Evolutionary conservation across 2,888 invertebrate species (phyloP).

Genomic region (Hypercompe scribonia): DNA sequence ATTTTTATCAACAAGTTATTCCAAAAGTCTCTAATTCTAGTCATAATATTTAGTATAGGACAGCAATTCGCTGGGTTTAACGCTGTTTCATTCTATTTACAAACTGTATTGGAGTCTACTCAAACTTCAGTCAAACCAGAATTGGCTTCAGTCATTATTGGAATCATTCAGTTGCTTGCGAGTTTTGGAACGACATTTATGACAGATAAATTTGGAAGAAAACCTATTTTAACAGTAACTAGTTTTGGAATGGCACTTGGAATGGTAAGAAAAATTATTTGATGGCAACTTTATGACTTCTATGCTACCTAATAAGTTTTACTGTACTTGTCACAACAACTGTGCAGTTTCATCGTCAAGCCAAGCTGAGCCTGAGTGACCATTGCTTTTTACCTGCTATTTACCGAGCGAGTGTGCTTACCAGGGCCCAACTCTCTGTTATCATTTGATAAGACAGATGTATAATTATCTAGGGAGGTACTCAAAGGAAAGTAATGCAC

Average conservation of each 20-base stretch:
- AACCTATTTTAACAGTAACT: slow-evolving; percentile 55
- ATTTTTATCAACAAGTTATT: slow-evolving; percentile 40
- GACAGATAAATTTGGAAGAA: slow-evolving; percentile 64
- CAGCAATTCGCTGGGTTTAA: slow-evolving; percentile 65
- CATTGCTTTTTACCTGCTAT: too few species aligned
- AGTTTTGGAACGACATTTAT: slow-evolving; percentile 61
- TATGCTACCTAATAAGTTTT: too few species aligned
- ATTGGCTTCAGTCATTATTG: slow-evolving; percentile 66
- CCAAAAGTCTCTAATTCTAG: slow-evolving; percentile 33
- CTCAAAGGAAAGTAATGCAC: too few species aligned
- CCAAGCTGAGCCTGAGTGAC: too few species aligned
- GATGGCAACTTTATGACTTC: neutral
- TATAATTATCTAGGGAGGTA: too few species aligned
- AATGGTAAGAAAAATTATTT: slow-evolving; percentile 53
- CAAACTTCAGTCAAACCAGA: slow-evolving; percentile 66
- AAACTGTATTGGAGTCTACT: slow-evolving; percentile 68
- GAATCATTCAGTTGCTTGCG: slow-evolving; percentile 64
- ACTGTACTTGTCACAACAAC: too few species aligned
- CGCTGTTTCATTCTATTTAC: slow-evolving; percentile 67
- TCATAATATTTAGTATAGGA: slow-evolving; percentile 30
- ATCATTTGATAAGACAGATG: too few species aligned
- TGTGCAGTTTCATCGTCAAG: too few species aligned
- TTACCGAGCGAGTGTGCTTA: too few species aligned
- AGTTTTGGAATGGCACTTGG: slow-evolving; percentile 59
- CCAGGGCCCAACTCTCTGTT: too few species aligned